phyloP scores from a whole-genome alignment of 2,888 invertebrate genomes.

The Sphecodes monilicornis region DNA sequence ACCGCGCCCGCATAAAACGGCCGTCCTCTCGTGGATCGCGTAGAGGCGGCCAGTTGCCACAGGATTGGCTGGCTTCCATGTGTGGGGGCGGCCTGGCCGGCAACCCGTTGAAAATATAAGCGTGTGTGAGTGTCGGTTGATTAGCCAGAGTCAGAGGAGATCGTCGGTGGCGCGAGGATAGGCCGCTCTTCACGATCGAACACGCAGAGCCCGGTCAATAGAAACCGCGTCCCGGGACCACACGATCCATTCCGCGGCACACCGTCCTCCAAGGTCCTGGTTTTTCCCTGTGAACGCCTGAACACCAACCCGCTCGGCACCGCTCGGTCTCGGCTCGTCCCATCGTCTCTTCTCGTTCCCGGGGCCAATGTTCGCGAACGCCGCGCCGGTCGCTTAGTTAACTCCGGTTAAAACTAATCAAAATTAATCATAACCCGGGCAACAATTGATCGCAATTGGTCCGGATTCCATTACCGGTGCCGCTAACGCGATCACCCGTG shows the following conservation, averaged over 20 bases:
- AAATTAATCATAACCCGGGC: constrained; percentile 83
- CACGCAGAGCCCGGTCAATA: constrained; percentile 30
- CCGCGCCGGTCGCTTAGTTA: constrained; percentile 77
- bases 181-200: constrained; percentile 38
- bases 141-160: constrained; percentile 81
- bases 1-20: constrained; percentile 76
- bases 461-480: constrained; percentile 81
- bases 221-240: constrained; percentile 30
- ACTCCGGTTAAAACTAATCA: constrained; percentile 79
- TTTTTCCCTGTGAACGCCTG: background rate
- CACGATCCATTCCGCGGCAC: constrained; percentile 17
- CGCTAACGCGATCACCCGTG: constrained; percentile 53
- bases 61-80: constrained; percentile 77
- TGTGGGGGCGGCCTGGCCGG: constrained; percentile 78
- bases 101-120: constrained; percentile 82
- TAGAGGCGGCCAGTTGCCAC: constrained; percentile 59
- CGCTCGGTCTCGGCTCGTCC: background rate
- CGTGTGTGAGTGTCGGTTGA: constrained; percentile 81
- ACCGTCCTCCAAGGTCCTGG: constrained; percentile 40
- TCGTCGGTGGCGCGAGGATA: constrained; percentile 72
- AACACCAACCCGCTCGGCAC: background rate
- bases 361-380: constrained; percentile 30
- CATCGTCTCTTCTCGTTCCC: background rate
- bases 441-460: constrained; percentile 84
- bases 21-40: constrained; percentile 54